These are phyloP conservation scores for Erebia palarica DNA, from an alignment of 2,888 invertebrate genomes.

Conservation along the genomic window DNA sequence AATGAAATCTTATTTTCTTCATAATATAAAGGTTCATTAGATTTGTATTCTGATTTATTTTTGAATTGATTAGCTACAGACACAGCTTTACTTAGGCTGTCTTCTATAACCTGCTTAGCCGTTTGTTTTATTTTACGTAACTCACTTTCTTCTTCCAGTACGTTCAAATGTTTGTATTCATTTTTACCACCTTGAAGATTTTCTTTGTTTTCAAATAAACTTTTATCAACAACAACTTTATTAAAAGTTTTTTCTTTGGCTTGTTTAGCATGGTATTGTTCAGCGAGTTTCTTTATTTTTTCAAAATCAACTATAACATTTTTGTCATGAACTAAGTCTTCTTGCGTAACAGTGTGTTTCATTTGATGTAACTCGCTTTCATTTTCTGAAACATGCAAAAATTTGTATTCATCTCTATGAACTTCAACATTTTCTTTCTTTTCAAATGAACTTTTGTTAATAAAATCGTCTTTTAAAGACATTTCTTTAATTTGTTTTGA, in stretches of 20 bases:
- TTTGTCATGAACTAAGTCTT: slow-evolving; percentile 32
- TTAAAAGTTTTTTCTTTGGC: not conserved
- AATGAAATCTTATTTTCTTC: not conserved
- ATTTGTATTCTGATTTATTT: slow-evolving; percentile 54
- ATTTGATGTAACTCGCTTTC: slow-evolving; percentile 50
- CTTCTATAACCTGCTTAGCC: slow-evolving; percentile 60
- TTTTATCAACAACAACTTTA: not conserved
- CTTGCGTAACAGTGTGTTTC: not conserved
- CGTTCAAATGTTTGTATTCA: not conserved
- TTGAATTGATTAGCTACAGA: slow-evolving; percentile 63
- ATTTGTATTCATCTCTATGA: not conserved
- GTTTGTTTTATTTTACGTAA: slow-evolving; percentile 62
- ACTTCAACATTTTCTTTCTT: not conserved
- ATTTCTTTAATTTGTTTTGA: not conserved
- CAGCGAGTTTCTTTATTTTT: slow-evolving; percentile 31
- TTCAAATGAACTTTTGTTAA: not conserved
- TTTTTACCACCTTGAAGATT: not conserved
- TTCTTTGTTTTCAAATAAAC: not conserved
- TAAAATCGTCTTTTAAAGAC: not conserved
- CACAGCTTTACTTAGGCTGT: slow-evolving; percentile 65
- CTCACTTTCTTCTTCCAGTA: slow-evolving; percentile 45
- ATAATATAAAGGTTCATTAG: not conserved
- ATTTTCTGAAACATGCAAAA: slow-evolving; percentile 33
- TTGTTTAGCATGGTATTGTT: slow-evolving; percentile 21
- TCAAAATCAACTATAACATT: slow-evolving; percentile 31